phyloP scores from a whole-genome alignment of 2,888 invertebrate genomes.

The Zeuzera pyrina region DNA sequence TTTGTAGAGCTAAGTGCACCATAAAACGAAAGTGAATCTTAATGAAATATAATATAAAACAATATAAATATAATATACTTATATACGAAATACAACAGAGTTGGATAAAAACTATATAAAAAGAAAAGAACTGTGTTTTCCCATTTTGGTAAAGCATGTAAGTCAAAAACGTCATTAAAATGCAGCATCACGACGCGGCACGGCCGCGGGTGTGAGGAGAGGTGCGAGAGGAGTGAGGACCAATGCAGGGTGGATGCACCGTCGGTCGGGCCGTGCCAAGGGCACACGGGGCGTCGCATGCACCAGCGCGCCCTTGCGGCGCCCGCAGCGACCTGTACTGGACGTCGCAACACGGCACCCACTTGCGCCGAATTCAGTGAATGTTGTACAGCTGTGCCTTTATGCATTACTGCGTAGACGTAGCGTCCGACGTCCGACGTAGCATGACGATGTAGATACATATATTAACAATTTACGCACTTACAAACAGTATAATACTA shows the following conservation, averaged over 20 bases:
- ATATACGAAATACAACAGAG: no score
- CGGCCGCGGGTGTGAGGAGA: constrained; percentile 9
- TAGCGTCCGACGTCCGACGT: no score
- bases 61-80: neutral
- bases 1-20: no score
- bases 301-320: constrained; percentile 9
- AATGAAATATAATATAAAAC: neutral
- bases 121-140: constrained; percentile 12
- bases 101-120: neutral
- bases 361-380: no score
- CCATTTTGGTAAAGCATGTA: constrained; percentile 25
- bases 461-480: no score
- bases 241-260: constrained; percentile 52
- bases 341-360: constrained; percentile 18
- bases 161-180: constrained; percentile 40
- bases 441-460: no score
- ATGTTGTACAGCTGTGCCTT: no score
- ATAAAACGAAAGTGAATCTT: no score
- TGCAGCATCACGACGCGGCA: constrained; percentile 32
- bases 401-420: no score
- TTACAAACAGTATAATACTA: no score
- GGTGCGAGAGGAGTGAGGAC: constrained; percentile 4
- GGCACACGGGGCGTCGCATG: constrained; percentile 14
- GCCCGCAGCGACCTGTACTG: constrained; percentile 1
- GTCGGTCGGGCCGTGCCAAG: constrained; percentile 29